Percentiles rank a stretch among this genome's conserved stretches.
These are phyloP conservation scores for Choloepus hoffmanni DNA, from an alignment of 2,113 vertebrate species.

Conservation along the genomic window DNA sequence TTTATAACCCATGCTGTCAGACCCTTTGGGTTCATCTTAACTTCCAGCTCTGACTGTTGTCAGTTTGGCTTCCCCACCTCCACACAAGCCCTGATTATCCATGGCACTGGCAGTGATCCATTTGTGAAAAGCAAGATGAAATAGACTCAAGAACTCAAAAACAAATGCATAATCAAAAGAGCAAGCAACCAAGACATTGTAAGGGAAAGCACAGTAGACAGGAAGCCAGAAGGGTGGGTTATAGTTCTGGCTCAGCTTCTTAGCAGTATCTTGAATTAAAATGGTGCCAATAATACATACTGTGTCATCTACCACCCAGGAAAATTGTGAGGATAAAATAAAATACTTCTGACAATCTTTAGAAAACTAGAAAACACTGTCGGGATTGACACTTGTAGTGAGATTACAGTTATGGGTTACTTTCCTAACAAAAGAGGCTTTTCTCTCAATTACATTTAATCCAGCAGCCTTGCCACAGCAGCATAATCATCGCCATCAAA, in stretches of 20 bases:
- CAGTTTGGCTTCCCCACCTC: background rate
- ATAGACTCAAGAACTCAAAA: background rate
- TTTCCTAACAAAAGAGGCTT: background rate
- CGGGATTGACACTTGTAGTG: background rate
- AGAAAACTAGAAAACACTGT: background rate
- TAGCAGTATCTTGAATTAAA: background rate
- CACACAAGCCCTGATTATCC: background rate
- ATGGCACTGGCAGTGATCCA: background rate
- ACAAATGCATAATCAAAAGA: background rate
- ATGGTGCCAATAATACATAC: background rate
- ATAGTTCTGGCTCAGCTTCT: background rate
- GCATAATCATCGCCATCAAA: too few species aligned
- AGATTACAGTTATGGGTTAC: background rate
- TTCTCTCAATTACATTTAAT: background rate
- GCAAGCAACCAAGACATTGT: background rate
- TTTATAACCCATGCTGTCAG: background rate
- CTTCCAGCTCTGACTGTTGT: background rate
- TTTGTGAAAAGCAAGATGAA: background rate
- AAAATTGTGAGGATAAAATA: background rate
- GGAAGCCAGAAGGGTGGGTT: background rate
- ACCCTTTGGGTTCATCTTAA: background rate
- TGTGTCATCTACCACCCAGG: background rate
- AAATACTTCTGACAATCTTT: background rate
- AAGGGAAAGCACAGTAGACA: background rate
- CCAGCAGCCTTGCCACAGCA: background rate